Percentiles rank a stretch among this genome's conserved stretches.
These are phyloP conservation scores for Diploscapter pachys DNA, from an alignment of 1,140 invertebrate genomes.

Conservation along the genomic window DNA sequence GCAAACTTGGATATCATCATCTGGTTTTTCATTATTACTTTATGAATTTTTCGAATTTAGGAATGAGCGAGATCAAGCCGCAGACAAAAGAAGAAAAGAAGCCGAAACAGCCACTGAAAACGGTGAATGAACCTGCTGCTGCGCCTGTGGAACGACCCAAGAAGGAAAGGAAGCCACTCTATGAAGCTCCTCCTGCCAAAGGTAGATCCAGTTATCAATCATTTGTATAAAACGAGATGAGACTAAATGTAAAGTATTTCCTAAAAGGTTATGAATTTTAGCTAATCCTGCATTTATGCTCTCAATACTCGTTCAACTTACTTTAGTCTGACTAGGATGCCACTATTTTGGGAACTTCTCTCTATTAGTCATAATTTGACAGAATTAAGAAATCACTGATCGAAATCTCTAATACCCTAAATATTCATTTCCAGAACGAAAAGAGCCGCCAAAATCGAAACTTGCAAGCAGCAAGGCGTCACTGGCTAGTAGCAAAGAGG, in stretches of 20 bases:
- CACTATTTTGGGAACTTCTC: too few species aligned
- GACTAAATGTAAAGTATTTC: not conserved
- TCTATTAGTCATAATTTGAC: not conserved
- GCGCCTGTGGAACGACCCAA: constrained; percentile 24
- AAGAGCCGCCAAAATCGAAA: not conserved
- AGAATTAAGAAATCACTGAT: too few species aligned
- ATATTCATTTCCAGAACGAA: not conserved
- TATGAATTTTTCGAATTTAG: too few species aligned
- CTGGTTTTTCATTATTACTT: too few species aligned
- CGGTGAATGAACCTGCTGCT: constrained; percentile 23
- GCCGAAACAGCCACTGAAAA: constrained; percentile 21
- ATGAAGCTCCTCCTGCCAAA: constrained; percentile 25
- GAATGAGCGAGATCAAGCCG: constrained; percentile 7
- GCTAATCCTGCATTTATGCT: too few species aligned
- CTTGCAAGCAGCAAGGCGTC: not conserved
- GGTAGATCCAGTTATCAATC: constrained; percentile 9
- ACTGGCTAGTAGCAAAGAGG: too few species aligned
- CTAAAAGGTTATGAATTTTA: too few species aligned
- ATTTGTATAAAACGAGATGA: constrained; percentile 17
- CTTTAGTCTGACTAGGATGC: too few species aligned
- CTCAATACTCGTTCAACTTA: too few species aligned
- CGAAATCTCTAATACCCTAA: too few species aligned
- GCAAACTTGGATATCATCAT: too few species aligned
- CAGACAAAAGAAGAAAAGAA: constrained; percentile 7
- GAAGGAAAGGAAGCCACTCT: constrained; percentile 30